phyloP scores from a whole-genome alignment of 2,113 vertebrate genomes.

The Lethenteron reissneri region DNA sequence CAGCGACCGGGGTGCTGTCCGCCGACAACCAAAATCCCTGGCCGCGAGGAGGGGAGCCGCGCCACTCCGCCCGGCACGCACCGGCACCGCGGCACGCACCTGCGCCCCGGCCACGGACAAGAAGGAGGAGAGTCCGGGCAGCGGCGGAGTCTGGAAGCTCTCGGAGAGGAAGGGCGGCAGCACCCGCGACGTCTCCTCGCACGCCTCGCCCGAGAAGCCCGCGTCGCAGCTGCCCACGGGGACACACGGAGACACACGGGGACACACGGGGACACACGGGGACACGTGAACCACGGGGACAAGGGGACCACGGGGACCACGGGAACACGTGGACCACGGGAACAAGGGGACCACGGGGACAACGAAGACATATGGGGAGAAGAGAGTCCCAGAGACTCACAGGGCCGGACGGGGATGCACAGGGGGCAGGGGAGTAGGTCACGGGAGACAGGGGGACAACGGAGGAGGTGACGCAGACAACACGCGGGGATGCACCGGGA shows the following conservation, averaged over 20 bases:
- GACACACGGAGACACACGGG: accelerated
- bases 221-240: conserved; percentile 48
- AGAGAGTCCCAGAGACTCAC: background rate
- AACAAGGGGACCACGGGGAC: background rate
- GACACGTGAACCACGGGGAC: background rate
- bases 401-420: background rate
- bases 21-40: too few relatives aligned
- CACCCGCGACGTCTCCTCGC: conserved; percentile 72
- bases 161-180: conserved; percentile 81
- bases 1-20: too few relatives aligned
- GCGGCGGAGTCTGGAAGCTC: conserved; percentile 59
- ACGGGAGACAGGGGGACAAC: background rate
- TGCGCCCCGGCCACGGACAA: background rate
- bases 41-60: too few relatives aligned
- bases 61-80: too few relatives aligned
- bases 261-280: background rate
- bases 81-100: too few relatives aligned
- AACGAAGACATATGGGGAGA: background rate
- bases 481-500: background rate
- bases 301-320: background rate
- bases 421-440: background rate
- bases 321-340: background rate
- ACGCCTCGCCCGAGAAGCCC: conserved; percentile 75
- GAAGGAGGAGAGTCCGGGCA: conserved; percentile 15
- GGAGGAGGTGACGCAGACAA: background rate